These are phyloP conservation scores for Mythimna vitellina DNA, from an alignment of 2,888 invertebrate species.

Conservation along the genomic window DNA sequence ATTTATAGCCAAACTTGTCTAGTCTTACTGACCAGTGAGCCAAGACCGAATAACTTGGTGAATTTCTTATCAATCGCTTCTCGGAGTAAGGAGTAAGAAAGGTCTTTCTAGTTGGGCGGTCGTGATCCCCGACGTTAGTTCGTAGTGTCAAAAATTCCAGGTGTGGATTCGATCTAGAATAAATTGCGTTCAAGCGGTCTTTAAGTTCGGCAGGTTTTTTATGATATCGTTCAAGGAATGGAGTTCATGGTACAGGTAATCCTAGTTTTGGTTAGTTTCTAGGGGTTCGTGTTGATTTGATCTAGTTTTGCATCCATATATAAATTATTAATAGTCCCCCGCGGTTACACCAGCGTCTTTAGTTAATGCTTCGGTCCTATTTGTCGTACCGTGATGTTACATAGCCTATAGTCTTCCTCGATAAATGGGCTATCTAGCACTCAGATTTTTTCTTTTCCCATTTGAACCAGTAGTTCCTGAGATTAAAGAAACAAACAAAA, in stretches of 20 bases:
- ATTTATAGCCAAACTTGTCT: conserved; percentile 79
- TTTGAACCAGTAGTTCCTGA: no score
- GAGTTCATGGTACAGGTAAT: conserved; percentile 18
- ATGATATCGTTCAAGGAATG: conserved; percentile 9
- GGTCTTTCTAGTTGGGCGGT: conserved; percentile 47
- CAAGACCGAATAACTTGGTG: conserved; percentile 57
- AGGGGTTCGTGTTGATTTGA: not conserved
- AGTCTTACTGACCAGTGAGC: conserved; percentile 64
- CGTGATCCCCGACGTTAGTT: conserved; percentile 34
- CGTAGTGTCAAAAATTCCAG: conserved; percentile 53
- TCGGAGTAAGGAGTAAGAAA: conserved; percentile 8
- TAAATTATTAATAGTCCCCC: no score
- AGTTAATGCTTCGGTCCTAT: no score
- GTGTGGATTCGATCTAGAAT: conserved; percentile 56
- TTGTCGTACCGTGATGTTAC: no score
- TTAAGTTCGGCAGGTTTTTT: conserved; percentile 20
- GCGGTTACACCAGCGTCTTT: no score
- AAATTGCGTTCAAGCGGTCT: conserved; percentile 47
- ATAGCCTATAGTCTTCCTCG: not conserved
- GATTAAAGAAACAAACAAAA: not conserved
- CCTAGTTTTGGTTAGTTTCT: not conserved
- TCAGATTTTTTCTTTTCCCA: not conserved
- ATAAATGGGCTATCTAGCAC: not conserved
- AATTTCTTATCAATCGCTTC: conserved; percentile 4
- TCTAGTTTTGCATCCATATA: not conserved